Base-by-base conservation (phyloP, 2,888 invertebrate species). In the Tillus elongatus region DNA sequence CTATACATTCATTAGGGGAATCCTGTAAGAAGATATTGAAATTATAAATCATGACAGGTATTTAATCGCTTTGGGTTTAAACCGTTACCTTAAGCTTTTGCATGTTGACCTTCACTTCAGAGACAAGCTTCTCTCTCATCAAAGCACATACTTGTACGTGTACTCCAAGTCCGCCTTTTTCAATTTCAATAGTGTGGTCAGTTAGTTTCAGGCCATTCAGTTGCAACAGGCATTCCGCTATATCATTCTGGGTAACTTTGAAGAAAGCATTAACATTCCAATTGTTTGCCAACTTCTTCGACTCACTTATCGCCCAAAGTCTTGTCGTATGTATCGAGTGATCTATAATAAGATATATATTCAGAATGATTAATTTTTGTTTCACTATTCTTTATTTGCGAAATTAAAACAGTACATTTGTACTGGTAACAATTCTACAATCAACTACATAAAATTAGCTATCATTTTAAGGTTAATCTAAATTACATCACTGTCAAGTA, bases 221-320 rank as follows among this genome's bases (percentile, higher is more conserved):
- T 44, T 77, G 75, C 30, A 71, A 70, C 55, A 78, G 65, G 51
- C 77, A 79, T 8, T 72, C 68, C 31, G 70, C 71, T 48, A 81
- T 74, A 55, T 82, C 81, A 41, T 70, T 71, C 42, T 80, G 78
- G 1, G 77, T 71, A 39, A 81, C 71, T 36, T 73, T 67, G 54
- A 86, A 86, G 62, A 86, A 85, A 30, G 75, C 76, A 43, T 77
- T 73, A 65, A 86, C 78, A 43, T 77, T 74, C 87, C 87, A 88
- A 34, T 71, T 69, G 45, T 81, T 81, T 4, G 82, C 81, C 9
- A 84, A 66, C 36, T 77, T 71, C 40, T 82, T 77, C 0, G 82
- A 79, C 59, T 82, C 81, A 12, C 77, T 76, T 30, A 77, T 66
- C 27, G 82, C 80, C 87, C 87, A 87, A 4, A 86, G 66, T 19